These are phyloP conservation scores for Rhinogobius similis DNA, from an alignment of 2,113 vertebrate species.

Conservation along the genomic window DNA sequence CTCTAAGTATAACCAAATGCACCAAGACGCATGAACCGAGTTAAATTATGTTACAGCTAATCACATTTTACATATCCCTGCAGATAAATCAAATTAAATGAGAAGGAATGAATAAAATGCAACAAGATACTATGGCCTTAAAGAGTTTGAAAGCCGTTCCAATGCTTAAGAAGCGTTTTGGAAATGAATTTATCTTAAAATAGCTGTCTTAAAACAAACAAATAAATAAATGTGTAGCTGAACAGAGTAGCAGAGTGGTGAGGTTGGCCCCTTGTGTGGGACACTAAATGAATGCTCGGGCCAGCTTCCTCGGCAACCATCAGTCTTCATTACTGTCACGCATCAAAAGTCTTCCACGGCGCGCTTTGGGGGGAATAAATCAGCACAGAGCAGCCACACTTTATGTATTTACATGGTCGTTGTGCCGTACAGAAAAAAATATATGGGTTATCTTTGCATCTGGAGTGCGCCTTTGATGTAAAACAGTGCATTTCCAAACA, in stretches of 20 bases:
- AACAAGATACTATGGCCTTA: neutral
- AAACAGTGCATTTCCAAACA: neutral
- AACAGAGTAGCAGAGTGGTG: neutral
- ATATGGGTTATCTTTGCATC: neutral
- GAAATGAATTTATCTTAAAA: neutral
- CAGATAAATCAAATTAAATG: neutral
- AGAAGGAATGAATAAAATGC: neutral
- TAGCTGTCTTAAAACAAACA: neutral
- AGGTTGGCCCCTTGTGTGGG: constrained; percentile 65
- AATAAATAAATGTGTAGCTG: neutral
- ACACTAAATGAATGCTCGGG: constrained; percentile 94
- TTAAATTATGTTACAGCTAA: neutral
- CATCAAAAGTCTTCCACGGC: constrained; percentile 90
- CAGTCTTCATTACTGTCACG: constrained; percentile 99
- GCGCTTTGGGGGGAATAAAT: constrained; percentile 84
- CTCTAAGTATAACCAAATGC: neutral
- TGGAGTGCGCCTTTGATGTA: neutral
- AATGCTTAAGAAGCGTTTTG: neutral
- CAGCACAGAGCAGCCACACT: constrained; percentile 81
- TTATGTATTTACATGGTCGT: constrained; percentile 17
- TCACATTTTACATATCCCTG: neutral
- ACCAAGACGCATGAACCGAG: neutral
- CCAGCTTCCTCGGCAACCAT: constrained; percentile 95
- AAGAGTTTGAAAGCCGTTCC: neutral
- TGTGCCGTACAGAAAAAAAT: neutral